Base-by-base conservation (phyloP, 1,140 invertebrate species). In the Arion vulgaris region DNA sequence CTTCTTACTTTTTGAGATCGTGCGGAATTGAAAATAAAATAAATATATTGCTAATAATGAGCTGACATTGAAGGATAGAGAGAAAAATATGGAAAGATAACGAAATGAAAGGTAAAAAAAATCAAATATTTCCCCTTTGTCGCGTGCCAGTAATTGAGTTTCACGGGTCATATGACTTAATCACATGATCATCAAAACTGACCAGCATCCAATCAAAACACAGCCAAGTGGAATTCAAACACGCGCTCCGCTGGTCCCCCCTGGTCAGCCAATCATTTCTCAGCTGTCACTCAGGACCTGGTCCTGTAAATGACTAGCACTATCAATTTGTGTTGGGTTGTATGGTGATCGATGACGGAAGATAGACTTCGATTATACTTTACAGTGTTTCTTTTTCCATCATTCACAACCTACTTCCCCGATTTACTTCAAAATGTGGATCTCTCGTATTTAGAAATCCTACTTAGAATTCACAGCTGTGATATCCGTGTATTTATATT, bases 101-200 rank as follows among this genome's bases (percentile, higher is more conserved):
- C 7, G 62, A 66, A 15, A 45, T 45, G 41, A 26, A 57, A 23
- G 17, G 17, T 32, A 28, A 7, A 66, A 34, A 17, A 32, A 66
- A 32, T 23, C 62, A 66, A 28, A 34, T 32, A 66, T 28, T 66
- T 66, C 62, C 62, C n/a, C 62, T 13, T 17, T 34, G 62, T 66
- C 62, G 62, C 62, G 62, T 32, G 28, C 28, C 62, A 66, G 62
- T 32, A 66, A 66, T 66, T 32, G 62, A 66, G 62, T 66, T 66
- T 66, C 62, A 66, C 62, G 62, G 62, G 62, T 66, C 62, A 66
- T 32, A 28, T 66, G 62, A 66, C n/a, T 32, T 66, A 66, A 66
- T 66, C 62, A 66, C 62, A 32, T 66, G 2, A 66, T 66, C 62
- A 66, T 66, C 62, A 66, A 66, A 66, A 32, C n/a, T 66, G 28